Base-by-base conservation (phyloP, 1,140 invertebrate genomes). In the Euura saliciscinereae region DNA sequence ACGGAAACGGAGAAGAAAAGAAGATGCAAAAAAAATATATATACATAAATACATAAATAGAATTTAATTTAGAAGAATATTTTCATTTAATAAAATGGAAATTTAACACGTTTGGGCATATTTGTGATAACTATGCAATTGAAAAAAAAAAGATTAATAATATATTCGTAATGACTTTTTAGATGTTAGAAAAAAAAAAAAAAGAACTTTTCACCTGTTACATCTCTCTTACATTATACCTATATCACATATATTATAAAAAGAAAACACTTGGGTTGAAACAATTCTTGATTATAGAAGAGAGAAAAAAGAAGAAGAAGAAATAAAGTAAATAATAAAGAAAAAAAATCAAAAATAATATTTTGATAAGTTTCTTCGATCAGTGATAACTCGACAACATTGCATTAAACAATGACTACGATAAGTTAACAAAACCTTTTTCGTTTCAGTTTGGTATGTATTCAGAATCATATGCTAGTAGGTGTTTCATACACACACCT, bases 151-250 rank as follows among this genome's bases (percentile, higher is more conserved):
- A 44, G 45, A 72, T 28, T 28, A 28, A 68, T 51, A 43, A 68
- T 28, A 73, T 69, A 69, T 68, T 72, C 68, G 68, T 6, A 11
- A 69, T 68, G 66, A 68, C 65, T 68, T 72, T 1, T 45, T 68
- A 13, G 13, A 46, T 64, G 64, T 65, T 11, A 71, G 59, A 43
- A 43, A 70, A 70, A 70, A 65, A 44, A 69, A 43, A 44, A 43
- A 70, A 59, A 59, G 51, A 59, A 59, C 3, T 59, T 59, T 59
- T 59, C 51, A 59, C 51, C 51, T 59, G 51, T 28, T 59, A 59
- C 51, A 59, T 59, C 51, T 59, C 51, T 59, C 46, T 28, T 28
- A 28, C 28, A 51, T 59, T 59, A 59, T 59, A n/a, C n/a, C n/a
- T n/a, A 28, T 28, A 28, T 28, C 28, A 28, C 28, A 28, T 28